phyloP scores from a whole-genome alignment of 2,888 invertebrate genomes.

The Phyllotreta cruciferae region DNA sequence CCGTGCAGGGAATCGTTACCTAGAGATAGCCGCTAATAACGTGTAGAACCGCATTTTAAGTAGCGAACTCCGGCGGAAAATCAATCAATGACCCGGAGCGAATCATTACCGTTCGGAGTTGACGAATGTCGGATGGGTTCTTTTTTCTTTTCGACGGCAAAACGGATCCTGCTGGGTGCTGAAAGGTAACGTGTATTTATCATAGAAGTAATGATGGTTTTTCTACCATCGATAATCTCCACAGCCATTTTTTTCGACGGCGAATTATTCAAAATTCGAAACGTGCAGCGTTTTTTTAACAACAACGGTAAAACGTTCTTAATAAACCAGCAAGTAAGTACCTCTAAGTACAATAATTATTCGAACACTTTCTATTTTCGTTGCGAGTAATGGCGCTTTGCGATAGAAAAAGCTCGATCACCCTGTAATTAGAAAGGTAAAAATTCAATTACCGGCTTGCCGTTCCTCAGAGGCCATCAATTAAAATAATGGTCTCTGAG shows the following conservation, averaged over 20 bases:
- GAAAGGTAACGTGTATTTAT: slow-evolving; percentile 19
- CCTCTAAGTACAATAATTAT: no score
- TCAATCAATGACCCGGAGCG: slow-evolving; percentile 50
- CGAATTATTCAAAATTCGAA: neutral
- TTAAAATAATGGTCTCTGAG: slow-evolving; percentile 24
- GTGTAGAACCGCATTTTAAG: slow-evolving; percentile 56
- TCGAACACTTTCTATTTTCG: slow-evolving; percentile 15
- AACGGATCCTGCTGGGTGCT: slow-evolving; percentile 22
- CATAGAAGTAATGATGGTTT: neutral
- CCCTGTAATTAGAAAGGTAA: slow-evolving; percentile 30
- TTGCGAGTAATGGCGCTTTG: slow-evolving; percentile 2
- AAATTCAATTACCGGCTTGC: slow-evolving; percentile 27
- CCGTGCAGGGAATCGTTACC: slow-evolving; percentile 51
- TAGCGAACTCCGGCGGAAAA: slow-evolving; percentile 52
- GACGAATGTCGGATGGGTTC: slow-evolving; percentile 36
- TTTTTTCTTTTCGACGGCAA: slow-evolving; percentile 16
- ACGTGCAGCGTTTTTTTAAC: no score
- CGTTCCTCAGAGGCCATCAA: slow-evolving; percentile 24
- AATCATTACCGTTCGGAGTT: slow-evolving; percentile 38
- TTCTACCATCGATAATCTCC: no score
- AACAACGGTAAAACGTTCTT: no score
- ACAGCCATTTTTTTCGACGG: neutral
- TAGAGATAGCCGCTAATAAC: slow-evolving; percentile 57
- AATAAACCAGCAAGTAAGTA: no score
- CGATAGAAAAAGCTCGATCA: slow-evolving; percentile 15